Base-by-base conservation (phyloP, 2,113 vertebrate species). In the Melanostigma gelatinosum region DNA sequence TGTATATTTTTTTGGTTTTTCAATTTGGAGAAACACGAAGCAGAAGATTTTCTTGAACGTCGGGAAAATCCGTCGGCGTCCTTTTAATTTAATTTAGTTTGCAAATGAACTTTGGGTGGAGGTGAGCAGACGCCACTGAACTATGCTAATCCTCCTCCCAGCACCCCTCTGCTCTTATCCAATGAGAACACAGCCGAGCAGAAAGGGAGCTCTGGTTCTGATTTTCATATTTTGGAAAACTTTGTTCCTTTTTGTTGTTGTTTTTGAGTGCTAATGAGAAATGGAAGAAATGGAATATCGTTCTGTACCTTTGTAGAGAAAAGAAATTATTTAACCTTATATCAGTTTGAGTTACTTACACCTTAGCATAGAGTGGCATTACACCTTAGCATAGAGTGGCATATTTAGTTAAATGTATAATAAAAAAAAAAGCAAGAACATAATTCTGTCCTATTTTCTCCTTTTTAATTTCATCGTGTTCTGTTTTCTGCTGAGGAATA, bases 281-380 rank as follows among this genome's bases (percentile, higher is more conserved):
- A 89, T 84, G 86, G 80, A 90, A 91, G 95, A 96, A 96, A 82
- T 95, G 92, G 94, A 96, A 95, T 96, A 96, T 97, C 96, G 91
- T 93, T 92, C 95, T 97, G 96, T 97, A 97, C 95, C 96, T 89
- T 50, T 24, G 3, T 54, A 75, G 65, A 95, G 96, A 90, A 94
- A 92, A 96, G 95, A 95, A 95, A 94, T 97, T 98, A 98, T 98
- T 98, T 99, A 98, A 98, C 97, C 97, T 95, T 97, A 96, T 98
- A 97, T 97, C 87, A 86, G 92, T 92, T 97, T 97, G 96, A 97
- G 97, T 98, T 97, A 99, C 97, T 98, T 96, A 96, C 97, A 97
- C 95, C 95, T 92, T 97, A 98, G 97, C 96, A 95, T 98, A 98
- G 96, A 96, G 96, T 96, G 96, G 95, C 96, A 95, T 97, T 96